phyloP scores from a whole-genome alignment of 2,797 vertebrate species.

The Onychomys leucogaster region DNA sequence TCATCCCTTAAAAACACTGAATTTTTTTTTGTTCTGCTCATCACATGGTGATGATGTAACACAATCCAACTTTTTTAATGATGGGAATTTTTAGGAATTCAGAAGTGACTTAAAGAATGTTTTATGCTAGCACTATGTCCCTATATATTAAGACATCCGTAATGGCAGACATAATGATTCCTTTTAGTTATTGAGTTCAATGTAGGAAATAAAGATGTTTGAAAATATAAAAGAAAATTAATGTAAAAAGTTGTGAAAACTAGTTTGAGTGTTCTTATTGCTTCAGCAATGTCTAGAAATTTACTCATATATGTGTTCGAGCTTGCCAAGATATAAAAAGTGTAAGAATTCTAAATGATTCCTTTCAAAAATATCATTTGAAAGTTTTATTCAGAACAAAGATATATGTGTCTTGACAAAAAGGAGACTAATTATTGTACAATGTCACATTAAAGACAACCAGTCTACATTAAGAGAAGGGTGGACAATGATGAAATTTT shows the following conservation, averaged over 20 bases:
- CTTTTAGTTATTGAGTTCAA: slow-evolving; percentile 5
- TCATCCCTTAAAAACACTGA: not conserved
- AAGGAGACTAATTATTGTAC: slow-evolving; percentile 53
- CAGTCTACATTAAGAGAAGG: not conserved
- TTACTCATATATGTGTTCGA: slow-evolving; percentile 9
- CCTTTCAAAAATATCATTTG: slow-evolving; percentile 14
- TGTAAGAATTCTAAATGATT: slow-evolving; percentile 41
- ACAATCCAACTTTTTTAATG: not conserved
- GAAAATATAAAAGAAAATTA: not conserved
- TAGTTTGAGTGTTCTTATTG: not conserved
- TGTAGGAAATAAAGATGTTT: not conserved
- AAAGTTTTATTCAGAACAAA: slow-evolving; percentile 47
- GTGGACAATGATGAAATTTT: not conserved
- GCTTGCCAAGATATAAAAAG: not conserved
- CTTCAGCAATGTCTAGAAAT: not conserved
- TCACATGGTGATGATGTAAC: not conserved
- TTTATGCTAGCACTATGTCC: not conserved
- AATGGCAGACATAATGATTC: not conserved
- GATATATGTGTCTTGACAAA: slow-evolving; percentile 4
- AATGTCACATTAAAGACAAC: slow-evolving; percentile 23
- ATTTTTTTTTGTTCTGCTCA: not conserved
- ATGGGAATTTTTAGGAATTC: not conserved
- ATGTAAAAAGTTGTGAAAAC: not conserved
- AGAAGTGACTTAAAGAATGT: not conserved
- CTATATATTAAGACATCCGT: not conserved